phyloP scores from a whole-genome alignment of 1,140 invertebrate species.

The Ephestia elutella region DNA sequence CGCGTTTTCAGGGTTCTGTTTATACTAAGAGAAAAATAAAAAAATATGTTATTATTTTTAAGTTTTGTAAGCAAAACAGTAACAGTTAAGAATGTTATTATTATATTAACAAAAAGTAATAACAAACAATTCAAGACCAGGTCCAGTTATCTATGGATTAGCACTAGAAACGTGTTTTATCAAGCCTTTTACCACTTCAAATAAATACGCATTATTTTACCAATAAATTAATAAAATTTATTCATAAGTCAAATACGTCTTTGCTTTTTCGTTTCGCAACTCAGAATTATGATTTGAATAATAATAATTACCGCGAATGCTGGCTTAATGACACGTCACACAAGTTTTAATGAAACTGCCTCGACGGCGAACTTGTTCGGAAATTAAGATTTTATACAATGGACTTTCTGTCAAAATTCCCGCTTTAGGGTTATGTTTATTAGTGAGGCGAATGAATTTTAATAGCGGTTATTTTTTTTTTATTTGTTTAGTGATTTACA shows the following conservation, averaged over 20 bases:
- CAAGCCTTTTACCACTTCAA: too few relatives aligned
- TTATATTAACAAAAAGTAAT: too few relatives aligned
- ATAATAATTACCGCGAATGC: slow-evolving; percentile 62
- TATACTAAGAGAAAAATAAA: too few relatives aligned
- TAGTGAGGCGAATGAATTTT: not conserved
- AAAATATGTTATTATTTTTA: too few relatives aligned
- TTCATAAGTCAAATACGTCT: slow-evolving; percentile 65
- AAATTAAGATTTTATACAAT: slow-evolving; percentile 64
- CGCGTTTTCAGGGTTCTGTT: too few relatives aligned
- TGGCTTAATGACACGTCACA: slow-evolving; percentile 71
- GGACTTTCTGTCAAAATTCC: slow-evolving; percentile 40
- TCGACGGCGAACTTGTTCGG: slow-evolving; percentile 54
- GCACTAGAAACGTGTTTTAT: too few relatives aligned
- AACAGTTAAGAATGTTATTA: too few relatives aligned
- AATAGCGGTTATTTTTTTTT: not conserved
- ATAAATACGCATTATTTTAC: too few relatives aligned
- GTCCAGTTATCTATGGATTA: too few relatives aligned
- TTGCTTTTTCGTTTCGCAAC: slow-evolving; percentile 60
- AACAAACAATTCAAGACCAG: too few relatives aligned
- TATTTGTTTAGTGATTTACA: too few relatives aligned
- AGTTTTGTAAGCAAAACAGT: too few relatives aligned
- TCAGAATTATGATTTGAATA: slow-evolving; percentile 68
- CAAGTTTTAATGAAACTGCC: slow-evolving; percentile 70
- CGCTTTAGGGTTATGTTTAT: slow-evolving; percentile 19
- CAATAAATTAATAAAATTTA: slow-evolving; percentile 36